These are phyloP conservation scores for Perca fluviatilis DNA, from an alignment of 2,113 vertebrate species.

Conservation along the genomic window DNA sequence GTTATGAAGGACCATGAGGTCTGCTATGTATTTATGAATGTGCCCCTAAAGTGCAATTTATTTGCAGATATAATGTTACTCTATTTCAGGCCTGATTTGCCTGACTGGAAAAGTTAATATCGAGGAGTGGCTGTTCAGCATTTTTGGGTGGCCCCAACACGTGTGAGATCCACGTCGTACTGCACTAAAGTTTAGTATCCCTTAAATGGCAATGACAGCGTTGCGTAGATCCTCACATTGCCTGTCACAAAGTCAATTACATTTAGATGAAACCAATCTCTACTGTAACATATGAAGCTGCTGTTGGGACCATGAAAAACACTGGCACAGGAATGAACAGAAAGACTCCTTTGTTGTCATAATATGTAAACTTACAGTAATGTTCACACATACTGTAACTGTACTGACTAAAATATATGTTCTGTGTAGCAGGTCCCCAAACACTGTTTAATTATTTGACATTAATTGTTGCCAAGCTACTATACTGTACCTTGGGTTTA, in stretches of 20 bases:
- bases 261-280: conserved; percentile 41
- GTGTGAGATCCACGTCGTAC: conserved; percentile 61
- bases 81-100: conserved; percentile 76
- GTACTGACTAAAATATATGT: neutral
- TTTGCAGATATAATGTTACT: conserved; percentile 80
- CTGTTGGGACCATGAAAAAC: conserved; percentile 1
- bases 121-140: conserved; percentile 73
- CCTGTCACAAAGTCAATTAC: conserved; percentile 50
- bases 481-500: neutral
- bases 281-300: conserved; percentile 7
- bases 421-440: neutral
- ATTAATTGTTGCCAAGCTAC: neutral
- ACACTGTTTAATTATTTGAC: neutral
- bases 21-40: conserved; percentile 68
- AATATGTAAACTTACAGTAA: conserved; percentile 6
- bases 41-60: conserved; percentile 73
- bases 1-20: conserved; percentile 39
- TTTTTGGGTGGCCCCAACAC: conserved; percentile 77
- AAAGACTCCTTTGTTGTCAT: conserved; percentile 30
- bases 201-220: conserved; percentile 63
- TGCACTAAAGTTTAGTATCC: conserved; percentile 28
- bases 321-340: conserved; percentile 19
- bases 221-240: conserved; percentile 30
- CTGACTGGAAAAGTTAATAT: conserved; percentile 82
- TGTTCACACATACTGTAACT: neutral